A percentile compares a stretch with the other conserved stretches of the same genome.
phyloP scores from a whole-genome alignment of 2,113 vertebrate species.

The Mugil cephalus region DNA sequence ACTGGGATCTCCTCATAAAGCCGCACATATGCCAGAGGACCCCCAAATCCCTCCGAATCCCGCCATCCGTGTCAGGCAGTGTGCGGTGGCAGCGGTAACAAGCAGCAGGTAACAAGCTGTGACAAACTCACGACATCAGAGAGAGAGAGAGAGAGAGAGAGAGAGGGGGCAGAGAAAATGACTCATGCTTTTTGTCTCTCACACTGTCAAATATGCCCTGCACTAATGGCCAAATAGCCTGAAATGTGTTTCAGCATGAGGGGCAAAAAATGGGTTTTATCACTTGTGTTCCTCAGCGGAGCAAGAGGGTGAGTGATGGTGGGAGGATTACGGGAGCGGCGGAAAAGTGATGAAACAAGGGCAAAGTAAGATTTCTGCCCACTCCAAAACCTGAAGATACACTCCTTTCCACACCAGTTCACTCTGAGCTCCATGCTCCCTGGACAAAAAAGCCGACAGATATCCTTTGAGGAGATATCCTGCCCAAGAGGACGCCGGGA shows the following conservation, averaged over 20 bases:
- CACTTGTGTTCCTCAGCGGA: constrained; percentile 18
- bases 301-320: constrained; percentile 31
- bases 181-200: constrained; percentile 61
- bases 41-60: constrained; percentile 49
- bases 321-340: constrained; percentile 43
- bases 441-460: constrained; percentile 57
- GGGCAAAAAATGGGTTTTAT: constrained; percentile 38
- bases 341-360: constrained; percentile 52
- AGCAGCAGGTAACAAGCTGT: constrained; percentile 64
- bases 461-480: constrained; percentile 60
- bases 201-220: constrained; percentile 41
- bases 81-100: constrained; percentile 31
- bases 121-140: constrained; percentile 55
- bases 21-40: constrained; percentile 63
- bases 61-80: constrained; percentile 33
- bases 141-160: too few relatives aligned
- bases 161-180: constrained; percentile 34
- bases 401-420: constrained; percentile 44
- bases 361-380: constrained; percentile 41
- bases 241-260: constrained; percentile 38
- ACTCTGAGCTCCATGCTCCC: constrained; percentile 26
- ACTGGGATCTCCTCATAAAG: constrained; percentile 71
- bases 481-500: constrained; percentile 53
- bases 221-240: constrained; percentile 33
- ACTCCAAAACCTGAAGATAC: constrained; percentile 27